Base-by-base conservation (phyloP, 1,140 invertebrate genomes). In the Venturia canescens region DNA sequence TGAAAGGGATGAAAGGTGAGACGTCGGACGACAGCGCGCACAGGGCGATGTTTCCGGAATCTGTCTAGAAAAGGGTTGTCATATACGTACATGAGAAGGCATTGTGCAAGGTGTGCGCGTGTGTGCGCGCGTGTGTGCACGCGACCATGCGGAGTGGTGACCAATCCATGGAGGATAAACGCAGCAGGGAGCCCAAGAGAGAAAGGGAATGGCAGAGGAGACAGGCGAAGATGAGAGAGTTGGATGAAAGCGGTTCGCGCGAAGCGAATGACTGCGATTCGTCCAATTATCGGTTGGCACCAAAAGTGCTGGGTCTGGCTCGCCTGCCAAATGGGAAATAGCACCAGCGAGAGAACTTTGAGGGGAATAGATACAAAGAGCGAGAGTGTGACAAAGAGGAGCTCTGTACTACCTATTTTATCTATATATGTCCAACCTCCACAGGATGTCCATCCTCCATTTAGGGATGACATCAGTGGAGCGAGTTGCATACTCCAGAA, bases 251-350 rank as follows among this genome's bases (percentile, higher is more conserved):
- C 74, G 85, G 82, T 86, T 87, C 84, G 87, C 86, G 83, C 84
- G 83, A 87, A 87, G 85, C 86, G 86, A 88, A 88, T 87, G 86
- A 88, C 87, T 88, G 86, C 87, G 87, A 89, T 88, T 89, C 87
- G 88, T 89, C 87, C 88, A 87, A 89, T 89, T 88, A 89, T 89
- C 88, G 88, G 87, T 87, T 88, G 88, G 88, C 87, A 89, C 87
- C 87, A 87, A 89, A 89, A 88, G 86, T 89, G 88, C 88, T 89
- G 87, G 88, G 86, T 88, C 87, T 89, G 88, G 88, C 86, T 88
- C 86, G 86, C 80, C 86, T 88, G 87, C 88, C 88, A 89, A 89
- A 88, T 89, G 88, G 87, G 86, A 89, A 89, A 89, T 89, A 87
- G 86, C 87, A 44, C 31, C 86, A 82, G 84, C 80, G 66, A 69